Conservation (phyloP, 2,797 vertebrate species). For the Silurus lanzhouensis region DNA sequence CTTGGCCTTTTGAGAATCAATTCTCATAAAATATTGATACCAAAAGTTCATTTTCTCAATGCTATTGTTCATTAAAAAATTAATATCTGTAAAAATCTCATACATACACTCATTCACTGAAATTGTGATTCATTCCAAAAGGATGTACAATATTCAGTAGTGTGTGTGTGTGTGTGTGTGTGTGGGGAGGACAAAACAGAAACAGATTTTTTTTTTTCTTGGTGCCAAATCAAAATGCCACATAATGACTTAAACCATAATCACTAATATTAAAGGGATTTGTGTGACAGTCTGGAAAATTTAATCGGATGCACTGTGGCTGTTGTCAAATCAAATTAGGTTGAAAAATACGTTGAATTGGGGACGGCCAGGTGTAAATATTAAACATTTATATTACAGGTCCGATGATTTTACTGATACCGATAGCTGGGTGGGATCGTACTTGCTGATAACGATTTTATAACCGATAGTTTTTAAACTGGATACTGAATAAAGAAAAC, state of each 20-base stretch:
- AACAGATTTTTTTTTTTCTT: neutral
- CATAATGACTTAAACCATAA: neutral
- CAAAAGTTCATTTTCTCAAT: neutral
- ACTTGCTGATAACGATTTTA: too few species aligned
- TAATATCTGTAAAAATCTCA: too few species aligned
- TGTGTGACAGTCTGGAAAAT: slow-evolving; percentile 3
- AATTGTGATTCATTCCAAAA: neutral
- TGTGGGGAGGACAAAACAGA: too few species aligned
- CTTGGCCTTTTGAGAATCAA: neutral
- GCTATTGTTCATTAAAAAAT: neutral
- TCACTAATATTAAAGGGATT: neutral
- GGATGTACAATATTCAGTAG: neutral
- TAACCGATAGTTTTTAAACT: too few species aligned
- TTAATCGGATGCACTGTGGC: neutral
- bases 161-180: too few species aligned
- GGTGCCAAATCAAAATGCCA: neutral
- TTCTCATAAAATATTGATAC: neutral
- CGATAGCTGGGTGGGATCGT: too few species aligned
- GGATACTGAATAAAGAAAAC: too few species aligned
- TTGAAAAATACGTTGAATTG: neutral
- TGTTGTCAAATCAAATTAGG: neutral
- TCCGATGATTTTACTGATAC: too few species aligned
- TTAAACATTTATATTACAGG: neutral
- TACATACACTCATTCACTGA: neutral
- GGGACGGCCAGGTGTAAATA: neutral